Evolutionary conservation across 2,888 invertebrate species (phyloP), one percentile per base, ranked within the genome.

Genomic region (Lamellibrachia satsuma): DNA sequence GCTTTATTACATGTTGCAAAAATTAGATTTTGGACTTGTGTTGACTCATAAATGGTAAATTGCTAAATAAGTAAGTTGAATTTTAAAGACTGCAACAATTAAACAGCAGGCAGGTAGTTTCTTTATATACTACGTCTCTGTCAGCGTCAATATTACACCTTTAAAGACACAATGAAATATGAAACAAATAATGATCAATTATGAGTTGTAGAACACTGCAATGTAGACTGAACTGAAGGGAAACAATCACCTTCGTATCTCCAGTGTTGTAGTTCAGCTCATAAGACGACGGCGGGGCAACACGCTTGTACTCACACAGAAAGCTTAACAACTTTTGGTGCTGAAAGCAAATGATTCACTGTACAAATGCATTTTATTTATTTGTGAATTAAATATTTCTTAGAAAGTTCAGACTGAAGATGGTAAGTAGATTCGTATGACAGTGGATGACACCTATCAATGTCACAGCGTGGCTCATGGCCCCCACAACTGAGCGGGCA

Each of bases 261-360:
- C 22, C 75, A 4, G 55, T 93, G 92, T 93, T 93, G 93, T 95
- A 95, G 52, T 94, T 94, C 22, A 94, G 92, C 92, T 96, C 96
- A 93, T 94, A 94, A 15, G 95, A 95, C 6, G 95, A 93, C 0
- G 95, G 95, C 22, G 94, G 93, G 9, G 94, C 93, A 52, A 93
- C 94, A 51, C 96, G 94, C 7, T 94, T 95, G 93, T 95, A 95
- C 9, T 94, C 93, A 55, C 94, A 94, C 93, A 96, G 93, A 92
- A 95, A 95, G 8, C 94, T 94, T 92, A 96, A 93, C 57, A 96
- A 91, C 92, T 95, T 94, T 52, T 95, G 91, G 91, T 94, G 94
- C 96, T 96, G 94, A 9, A 94, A 94, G 52, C 75, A 75, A 22
- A 75, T 15, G 22, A 75, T n/a, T 75, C 4, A 39, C n/a, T 75